A percentile compares a stretch with the other conserved stretches of the same genome.
Conservation (phyloP, 2,797 vertebrate genomes). For the Picus viridis region DNA sequence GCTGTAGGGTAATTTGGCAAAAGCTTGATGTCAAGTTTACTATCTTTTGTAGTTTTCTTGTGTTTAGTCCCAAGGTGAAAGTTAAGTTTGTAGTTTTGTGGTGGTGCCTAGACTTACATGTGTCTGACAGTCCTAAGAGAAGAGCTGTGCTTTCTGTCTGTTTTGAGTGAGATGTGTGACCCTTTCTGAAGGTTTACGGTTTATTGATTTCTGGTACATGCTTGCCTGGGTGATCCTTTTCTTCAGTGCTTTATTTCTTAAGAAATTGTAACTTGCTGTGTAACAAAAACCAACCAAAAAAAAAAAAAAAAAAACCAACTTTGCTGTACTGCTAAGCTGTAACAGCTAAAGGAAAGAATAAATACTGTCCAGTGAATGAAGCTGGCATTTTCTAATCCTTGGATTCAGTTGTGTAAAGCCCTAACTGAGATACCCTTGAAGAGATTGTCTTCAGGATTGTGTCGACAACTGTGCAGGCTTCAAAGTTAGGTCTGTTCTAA, state of each 20-base stretch:
- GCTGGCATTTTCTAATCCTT: conserved; percentile 22
- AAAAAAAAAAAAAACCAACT: neutral
- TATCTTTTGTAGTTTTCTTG: neutral
- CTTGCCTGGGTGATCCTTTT: conserved; percentile 7
- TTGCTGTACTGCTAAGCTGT: neutral
- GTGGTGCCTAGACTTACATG: neutral
- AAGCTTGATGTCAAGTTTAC: neutral
- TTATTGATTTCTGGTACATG: neutral
- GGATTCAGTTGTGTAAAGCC: neutral
- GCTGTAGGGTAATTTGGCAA: neutral
- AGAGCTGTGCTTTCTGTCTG: neutral
- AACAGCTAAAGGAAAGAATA: neutral
- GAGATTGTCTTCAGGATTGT: neutral
- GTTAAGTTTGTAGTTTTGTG: neutral
- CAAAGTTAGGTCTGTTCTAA: conserved; percentile 2
- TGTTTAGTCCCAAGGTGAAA: neutral
- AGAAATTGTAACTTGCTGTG: neutral
- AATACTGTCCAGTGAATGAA: neutral
- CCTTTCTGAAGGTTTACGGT: neutral
- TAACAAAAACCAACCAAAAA: neutral
- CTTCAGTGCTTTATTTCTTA: neutral
- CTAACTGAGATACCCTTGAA: neutral
- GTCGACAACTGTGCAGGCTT: neutral
- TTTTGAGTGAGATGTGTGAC: neutral
- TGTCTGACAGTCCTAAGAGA: neutral